Conservation (phyloP, 1,140 invertebrate species). For the Leucophenga varia region DNA sequence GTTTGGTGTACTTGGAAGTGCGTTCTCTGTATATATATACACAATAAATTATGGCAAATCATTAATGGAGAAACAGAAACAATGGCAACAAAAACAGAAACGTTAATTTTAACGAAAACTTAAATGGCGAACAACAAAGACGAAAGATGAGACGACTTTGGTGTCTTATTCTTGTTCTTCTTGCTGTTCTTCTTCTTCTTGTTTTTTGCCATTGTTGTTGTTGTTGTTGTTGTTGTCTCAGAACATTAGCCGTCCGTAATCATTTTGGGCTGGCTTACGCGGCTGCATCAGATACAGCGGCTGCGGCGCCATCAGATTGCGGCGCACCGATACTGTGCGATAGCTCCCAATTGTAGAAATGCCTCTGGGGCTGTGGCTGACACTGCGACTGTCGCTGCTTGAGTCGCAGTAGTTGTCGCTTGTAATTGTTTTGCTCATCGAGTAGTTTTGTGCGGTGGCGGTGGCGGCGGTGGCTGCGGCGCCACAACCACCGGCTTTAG, state of each 20-base stretch:
- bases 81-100: no score
- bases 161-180: neutral
- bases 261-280: slow-evolving; percentile 40
- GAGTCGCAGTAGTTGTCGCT: slow-evolving; percentile 30
- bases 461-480: slow-evolving; percentile 21
- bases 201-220: neutral
- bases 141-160: no score
- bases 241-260: slow-evolving; percentile 45
- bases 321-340: slow-evolving; percentile 43
- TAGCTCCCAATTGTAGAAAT: slow-evolving; percentile 45
- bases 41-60: no score
- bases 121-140: no score
- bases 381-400: slow-evolving; percentile 30
- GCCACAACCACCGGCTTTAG: no score
- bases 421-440: slow-evolving; percentile 11
- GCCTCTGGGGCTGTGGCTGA: slow-evolving; percentile 28
- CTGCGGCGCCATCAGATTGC: no score
- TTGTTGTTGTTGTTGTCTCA: slow-evolving; percentile 11
- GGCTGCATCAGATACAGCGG: no score
- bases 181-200: neutral
- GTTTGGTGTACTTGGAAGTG: no score
- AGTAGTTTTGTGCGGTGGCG: slow-evolving; percentile 13
- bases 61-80: no score
- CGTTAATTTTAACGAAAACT: no score
- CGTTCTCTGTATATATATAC: no score